Evolutionary conservation across 92 coral and sea anemone species (phyloP), one percentile per base, ranked within the genome.

Genomic region (Metridium senile): DNA sequence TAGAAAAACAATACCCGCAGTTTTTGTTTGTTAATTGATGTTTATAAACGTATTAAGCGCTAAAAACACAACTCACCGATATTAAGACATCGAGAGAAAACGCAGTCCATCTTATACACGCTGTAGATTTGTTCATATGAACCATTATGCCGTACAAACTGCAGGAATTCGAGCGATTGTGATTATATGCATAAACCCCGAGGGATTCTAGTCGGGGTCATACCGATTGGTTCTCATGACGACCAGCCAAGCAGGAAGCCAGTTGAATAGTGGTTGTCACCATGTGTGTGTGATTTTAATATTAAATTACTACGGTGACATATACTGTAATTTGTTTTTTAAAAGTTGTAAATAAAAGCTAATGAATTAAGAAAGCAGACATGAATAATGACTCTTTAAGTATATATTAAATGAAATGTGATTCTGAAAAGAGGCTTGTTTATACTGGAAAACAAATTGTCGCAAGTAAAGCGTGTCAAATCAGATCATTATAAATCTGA

Each of bases 41-140:
- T 39, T 39, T 39, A 39, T 13, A 4, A 39, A 39, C 49, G 49
- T 4, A 39, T 39, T 13, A 39, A 4, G 49, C 49, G 13, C 6
- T 13, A 13, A 39, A 39, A 13, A 39, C 49, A 39, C 49, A 4
- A 63, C 90, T 86, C 59, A 86, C 90, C 83, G 86, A 75, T 11
- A 86, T 82, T 56, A 86, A 56, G n/a, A 47, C 54, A 76, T 86
- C 78, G 32, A 75, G 66, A 1, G 43, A 10, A 53, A 86, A 86
- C 11, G 83, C 69, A 18, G 79, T 86, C 90, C 90, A 86, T 33
- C 90, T 84, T 20, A 86, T 74, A n/a, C 68, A 81, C 2, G 64
- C 17, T 11, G 86, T 80, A 27, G 74, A 81, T 70, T 75, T 86
- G 29, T 68, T 74, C 89, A 85, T 79, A 21, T 78, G 84, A 39